phyloP scores from a whole-genome alignment of 2,797 vertebrate genomes.

The Eremophila alpestris region DNA sequence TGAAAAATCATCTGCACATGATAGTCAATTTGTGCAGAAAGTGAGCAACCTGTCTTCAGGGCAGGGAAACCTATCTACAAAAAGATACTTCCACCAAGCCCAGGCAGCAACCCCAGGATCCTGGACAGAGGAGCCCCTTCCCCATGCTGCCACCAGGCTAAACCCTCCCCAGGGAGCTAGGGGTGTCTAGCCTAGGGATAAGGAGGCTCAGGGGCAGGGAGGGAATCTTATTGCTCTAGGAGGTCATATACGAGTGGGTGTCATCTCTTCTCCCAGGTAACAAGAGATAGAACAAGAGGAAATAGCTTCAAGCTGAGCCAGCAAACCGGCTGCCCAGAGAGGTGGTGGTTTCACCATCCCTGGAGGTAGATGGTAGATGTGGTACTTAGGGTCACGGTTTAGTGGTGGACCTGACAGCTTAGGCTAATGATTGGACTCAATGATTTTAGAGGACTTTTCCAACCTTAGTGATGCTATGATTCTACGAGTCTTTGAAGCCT shows the following conservation, averaged over 20 bases:
- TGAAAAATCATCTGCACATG: accelerated
- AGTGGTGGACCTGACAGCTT: neutral
- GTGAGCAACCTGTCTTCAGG: neutral
- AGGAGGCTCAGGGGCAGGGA: neutral
- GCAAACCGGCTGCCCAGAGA: neutral
- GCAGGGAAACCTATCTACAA: neutral
- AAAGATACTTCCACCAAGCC: neutral
- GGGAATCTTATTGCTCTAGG: neutral
- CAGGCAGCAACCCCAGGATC: neutral
- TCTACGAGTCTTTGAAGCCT: neutral
- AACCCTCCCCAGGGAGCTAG: neutral
- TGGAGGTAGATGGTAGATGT: neutral
- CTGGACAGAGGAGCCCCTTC: neutral
- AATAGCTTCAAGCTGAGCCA: neutral
- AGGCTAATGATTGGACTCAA: neutral
- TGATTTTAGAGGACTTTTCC: neutral
- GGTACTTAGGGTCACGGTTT: neutral
- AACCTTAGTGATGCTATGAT: neutral
- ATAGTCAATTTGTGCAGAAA: neutral
- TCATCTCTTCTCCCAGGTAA: neutral
- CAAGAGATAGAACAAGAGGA: neutral
- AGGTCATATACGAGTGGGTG: neutral
- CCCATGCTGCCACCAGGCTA: neutral
- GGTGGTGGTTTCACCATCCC: neutral
- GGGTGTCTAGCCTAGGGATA: neutral